Conservation (phyloP, 2,113 vertebrate species). For the Rousettus leschenaultii region DNA sequence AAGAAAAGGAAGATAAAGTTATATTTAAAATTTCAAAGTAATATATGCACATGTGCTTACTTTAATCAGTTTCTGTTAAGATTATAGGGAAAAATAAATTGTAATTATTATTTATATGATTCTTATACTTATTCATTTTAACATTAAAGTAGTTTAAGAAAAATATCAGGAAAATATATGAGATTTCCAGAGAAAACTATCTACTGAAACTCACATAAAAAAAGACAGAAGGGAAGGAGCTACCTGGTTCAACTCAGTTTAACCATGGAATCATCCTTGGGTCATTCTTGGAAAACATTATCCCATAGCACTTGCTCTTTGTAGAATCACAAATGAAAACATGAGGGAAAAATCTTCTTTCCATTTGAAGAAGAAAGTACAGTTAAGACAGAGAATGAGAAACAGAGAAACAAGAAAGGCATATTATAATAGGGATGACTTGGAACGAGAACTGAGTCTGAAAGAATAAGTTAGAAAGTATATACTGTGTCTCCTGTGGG, state of each 20-base stretch:
- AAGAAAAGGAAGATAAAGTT: neutral
- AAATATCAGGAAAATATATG: neutral
- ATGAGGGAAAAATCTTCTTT: neutral
- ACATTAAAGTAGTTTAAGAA: neutral
- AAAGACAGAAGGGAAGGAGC: neutral
- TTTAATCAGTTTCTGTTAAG: neutral
- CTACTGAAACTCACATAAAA: neutral
- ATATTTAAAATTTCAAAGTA: neutral
- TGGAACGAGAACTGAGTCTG: constrained; percentile 15
- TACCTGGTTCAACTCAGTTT: constrained; percentile 25
- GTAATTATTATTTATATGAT: neutral
- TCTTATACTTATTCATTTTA: neutral
- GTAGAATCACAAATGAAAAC: constrained; percentile 15
- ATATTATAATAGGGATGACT: constrained; percentile 31
- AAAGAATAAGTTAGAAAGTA: constrained; percentile 41
- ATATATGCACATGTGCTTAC: neutral
- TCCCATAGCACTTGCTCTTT: neutral
- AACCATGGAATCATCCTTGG: neutral
- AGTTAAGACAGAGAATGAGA: constrained; percentile 4
- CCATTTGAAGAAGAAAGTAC: neutral
- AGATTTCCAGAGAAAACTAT: neutral
- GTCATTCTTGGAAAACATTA: constrained; percentile 44
- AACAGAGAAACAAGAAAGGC: constrained; percentile 26
- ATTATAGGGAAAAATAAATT: neutral
- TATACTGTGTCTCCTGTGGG: neutral